Evolutionary conservation across 1,140 invertebrate genomes (phyloP), one percentile per base, ranked within the genome.

Genomic region (Aphis gossypii): DNA sequence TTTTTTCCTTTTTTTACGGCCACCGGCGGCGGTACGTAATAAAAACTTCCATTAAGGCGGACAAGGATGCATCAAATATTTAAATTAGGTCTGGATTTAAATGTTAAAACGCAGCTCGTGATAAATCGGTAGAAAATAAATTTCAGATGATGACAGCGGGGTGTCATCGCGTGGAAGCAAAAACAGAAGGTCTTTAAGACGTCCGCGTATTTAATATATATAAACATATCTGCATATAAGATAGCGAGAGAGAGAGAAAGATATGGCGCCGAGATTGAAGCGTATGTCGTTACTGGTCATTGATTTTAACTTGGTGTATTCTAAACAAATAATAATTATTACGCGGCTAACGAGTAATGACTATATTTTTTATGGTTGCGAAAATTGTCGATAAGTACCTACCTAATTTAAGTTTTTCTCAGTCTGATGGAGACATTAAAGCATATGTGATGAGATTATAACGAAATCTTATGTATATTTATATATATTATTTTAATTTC

Each of bases 61-160:
- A 56, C 88, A 25, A 54, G 88, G 21, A 56, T 54, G 35, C 88
- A 38, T 89, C 48, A 89, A 89, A 89, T 89, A 89, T 89, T 89
- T 89, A 89, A 89, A 89, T 89, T 89, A 89, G 88, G 51, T 41
- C 87, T 54, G 46, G 35, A 54, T 89, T 89, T 56, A 56, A 89
- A 89, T 56, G 88, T 56, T 56, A 38, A 89, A 89, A 89, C 88
- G 88, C n/a, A 38, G 51, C 35, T 54, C 88, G 51, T 89, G 51
- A 89, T 89, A 56, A 89, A 89, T 89, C 21, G 88, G 35, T 5
- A 23, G 48, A 54, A 35, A 89, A 89, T 89, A 89, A 38, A 89
- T 89, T 56, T 56, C 23, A 48, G 88, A 41, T 4, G 88, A 41
- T 48, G 51, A 89, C 87, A 88, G 88, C 60, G 60, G 84, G 35